phyloP scores from a whole-genome alignment of 2,113 vertebrate species.

The Delphinus delphis region DNA sequence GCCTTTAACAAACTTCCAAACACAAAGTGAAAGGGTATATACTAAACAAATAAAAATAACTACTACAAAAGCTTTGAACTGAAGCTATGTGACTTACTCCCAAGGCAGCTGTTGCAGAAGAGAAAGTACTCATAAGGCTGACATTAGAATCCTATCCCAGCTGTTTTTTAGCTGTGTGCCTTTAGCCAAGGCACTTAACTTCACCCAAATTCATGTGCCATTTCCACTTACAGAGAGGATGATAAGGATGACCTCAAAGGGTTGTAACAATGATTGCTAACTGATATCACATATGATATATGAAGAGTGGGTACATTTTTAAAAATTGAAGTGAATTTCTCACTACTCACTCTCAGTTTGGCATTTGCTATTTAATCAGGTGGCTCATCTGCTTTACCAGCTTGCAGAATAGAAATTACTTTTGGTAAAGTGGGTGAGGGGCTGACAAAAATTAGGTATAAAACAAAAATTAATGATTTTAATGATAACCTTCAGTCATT shows the following conservation, averaged over 20 bases:
- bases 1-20: constrained; percentile 4
- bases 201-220: not conserved
- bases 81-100: not conserved
- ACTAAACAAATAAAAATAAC: not conserved
- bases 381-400: not conserved
- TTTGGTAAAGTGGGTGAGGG: not conserved
- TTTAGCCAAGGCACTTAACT: not conserved
- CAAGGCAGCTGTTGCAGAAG: not conserved
- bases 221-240: not conserved
- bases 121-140: not conserved
- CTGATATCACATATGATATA: not conserved
- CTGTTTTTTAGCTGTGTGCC: not conserved
- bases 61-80: not conserved
- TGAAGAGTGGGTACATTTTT: not conserved
- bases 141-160: not conserved
- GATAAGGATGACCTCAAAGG: not conserved
- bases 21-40: not conserved
- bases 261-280: not conserved
- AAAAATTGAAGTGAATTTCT: not conserved
- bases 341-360: not conserved
- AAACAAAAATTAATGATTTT: constrained; percentile 4
- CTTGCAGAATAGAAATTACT: not conserved
- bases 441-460: not conserved
- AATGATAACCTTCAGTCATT: not conserved
- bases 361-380: not conserved